Evolutionary conservation across 2,797 vertebrate genomes (phyloP).

Genomic region (Argentina silus): DNA sequence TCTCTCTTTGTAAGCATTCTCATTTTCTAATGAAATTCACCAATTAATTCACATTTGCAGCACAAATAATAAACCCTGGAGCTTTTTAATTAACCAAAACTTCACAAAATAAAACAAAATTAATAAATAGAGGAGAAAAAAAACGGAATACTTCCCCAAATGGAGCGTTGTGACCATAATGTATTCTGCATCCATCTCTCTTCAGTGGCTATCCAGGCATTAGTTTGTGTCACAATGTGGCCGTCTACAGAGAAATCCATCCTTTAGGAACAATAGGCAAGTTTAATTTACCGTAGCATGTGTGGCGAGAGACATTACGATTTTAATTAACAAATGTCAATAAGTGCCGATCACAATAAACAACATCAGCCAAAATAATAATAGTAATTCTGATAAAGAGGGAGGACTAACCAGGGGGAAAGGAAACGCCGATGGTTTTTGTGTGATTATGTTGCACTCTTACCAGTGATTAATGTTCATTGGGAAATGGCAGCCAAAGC

Average conservation of each 20-base stretch:
- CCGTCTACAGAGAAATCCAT: slow-evolving; percentile 36
- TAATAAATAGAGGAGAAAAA: slow-evolving; percentile 53
- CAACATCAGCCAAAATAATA: slow-evolving; percentile 51
- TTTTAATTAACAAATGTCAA: slow-evolving; percentile 68
- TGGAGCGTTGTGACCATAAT: neutral
- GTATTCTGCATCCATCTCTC: slow-evolving; percentile 8
- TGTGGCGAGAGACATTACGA: slow-evolving; percentile 47
- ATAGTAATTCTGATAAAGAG: slow-evolving; percentile 45
- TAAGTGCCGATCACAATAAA: slow-evolving; percentile 48
- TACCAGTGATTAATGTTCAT: slow-evolving; percentile 38
- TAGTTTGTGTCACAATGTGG: slow-evolving; percentile 1
- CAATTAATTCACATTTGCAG: slow-evolving; percentile 65
- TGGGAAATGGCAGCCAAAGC: slow-evolving; percentile 46
- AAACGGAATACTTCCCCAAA: neutral
- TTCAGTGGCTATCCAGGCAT: slow-evolving; percentile 19
- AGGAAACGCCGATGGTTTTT: slow-evolving; percentile 9
- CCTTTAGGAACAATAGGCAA: slow-evolving; percentile 51
- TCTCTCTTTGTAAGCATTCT: slow-evolving; percentile 47
- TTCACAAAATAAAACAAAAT: slow-evolving; percentile 44
- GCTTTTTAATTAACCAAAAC: slow-evolving; percentile 67
- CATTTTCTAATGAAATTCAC: slow-evolving; percentile 66
- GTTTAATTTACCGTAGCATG: slow-evolving; percentile 37
- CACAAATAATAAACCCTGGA: slow-evolving; percentile 57
- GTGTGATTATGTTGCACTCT: slow-evolving; percentile 47
- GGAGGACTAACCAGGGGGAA: slow-evolving; percentile 17